These are phyloP conservation scores for Sebastes kiyomatsui DNA, from an alignment of 2,797 vertebrate genomes.

Conservation along the genomic window DNA sequence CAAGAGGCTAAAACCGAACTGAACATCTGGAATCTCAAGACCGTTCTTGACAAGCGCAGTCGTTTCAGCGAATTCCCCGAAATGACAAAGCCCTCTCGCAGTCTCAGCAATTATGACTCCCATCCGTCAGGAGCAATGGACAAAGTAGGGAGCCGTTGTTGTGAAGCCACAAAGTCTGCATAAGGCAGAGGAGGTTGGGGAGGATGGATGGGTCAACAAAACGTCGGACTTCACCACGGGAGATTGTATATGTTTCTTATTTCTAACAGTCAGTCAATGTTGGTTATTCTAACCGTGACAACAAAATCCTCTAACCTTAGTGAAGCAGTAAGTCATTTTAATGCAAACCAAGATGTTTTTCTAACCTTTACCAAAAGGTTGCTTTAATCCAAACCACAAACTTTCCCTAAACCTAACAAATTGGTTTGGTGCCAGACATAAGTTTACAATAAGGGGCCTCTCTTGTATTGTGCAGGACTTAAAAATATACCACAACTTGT, in stretches of 20 bases:
- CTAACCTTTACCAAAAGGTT: neutral
- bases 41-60: neutral
- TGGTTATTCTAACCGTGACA: neutral
- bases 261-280: neutral
- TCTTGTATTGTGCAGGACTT: too few species aligned
- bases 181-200: neutral
- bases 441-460: too few species aligned
- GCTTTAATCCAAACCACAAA: neutral
- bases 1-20: neutral
- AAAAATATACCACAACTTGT: too few species aligned
- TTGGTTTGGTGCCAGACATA: neutral
- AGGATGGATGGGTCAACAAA: neutral
- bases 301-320: neutral
- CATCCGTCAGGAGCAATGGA: neutral
- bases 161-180: neutral
- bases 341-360: neutral
- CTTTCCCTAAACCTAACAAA: neutral
- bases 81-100: neutral
- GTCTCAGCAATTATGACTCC: neutral
- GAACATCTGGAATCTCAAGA: neutral
- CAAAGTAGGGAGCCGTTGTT: neutral
- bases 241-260: neutral
- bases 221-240: neutral
- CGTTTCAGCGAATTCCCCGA: neutral
- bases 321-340: neutral